A percentile compares a stretch with the other conserved stretches of the same genome.
Evolutionary conservation across 1,140 invertebrate species (phyloP).

Genomic region (Protaetia brevitarsis): DNA sequence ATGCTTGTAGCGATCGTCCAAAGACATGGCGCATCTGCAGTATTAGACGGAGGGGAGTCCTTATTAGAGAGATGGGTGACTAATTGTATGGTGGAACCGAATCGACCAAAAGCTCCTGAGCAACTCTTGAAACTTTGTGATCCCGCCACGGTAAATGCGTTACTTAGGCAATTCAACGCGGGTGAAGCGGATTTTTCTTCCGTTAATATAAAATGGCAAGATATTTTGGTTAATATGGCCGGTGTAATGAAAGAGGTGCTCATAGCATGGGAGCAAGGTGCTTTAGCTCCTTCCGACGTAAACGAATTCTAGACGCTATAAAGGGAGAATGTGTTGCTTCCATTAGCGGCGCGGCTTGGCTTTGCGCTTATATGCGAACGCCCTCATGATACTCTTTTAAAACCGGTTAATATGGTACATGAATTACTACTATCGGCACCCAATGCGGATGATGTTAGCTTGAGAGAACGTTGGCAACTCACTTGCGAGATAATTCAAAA

Average conservation of each 20-base stretch:
- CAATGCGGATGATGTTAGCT: slow-evolving; percentile 57
- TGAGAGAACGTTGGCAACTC: slow-evolving; percentile 64
- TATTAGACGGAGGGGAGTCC: slow-evolving; percentile 63
- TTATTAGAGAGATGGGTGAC: slow-evolving; percentile 92
- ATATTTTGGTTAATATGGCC: slow-evolving; percentile 79
- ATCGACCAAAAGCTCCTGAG: slow-evolving; percentile 81
- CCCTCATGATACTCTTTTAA: slow-evolving; percentile 78
- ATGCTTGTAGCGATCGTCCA: slow-evolving; percentile 91
- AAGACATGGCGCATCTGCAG: slow-evolving; percentile 79
- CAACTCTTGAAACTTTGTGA: slow-evolving; percentile 78
- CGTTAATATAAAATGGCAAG: slow-evolving; percentile 73
- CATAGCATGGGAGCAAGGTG: slow-evolving; percentile 87
- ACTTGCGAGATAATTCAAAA: slow-evolving; percentile 83
- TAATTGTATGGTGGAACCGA: slow-evolving; percentile 85
- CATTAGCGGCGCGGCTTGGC: slow-evolving; percentile 88
- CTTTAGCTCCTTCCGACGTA: slow-evolving; percentile 75
- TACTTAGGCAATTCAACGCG: slow-evolving; percentile 76
- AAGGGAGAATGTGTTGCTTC: slow-evolving; percentile 80
- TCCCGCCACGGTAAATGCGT: slow-evolving; percentile 71
- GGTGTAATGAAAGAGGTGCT: slow-evolving; percentile 60
- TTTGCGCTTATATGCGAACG: slow-evolving; percentile 88
- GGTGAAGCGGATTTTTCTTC: slow-evolving; percentile 67
- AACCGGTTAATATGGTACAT: slow-evolving; percentile 89
- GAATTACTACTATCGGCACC: slow-evolving; percentile 68
- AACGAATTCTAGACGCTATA: slow-evolving; percentile 81